phyloP scores from a whole-genome alignment of 2,113 vertebrate species.

The Esox niger region DNA sequence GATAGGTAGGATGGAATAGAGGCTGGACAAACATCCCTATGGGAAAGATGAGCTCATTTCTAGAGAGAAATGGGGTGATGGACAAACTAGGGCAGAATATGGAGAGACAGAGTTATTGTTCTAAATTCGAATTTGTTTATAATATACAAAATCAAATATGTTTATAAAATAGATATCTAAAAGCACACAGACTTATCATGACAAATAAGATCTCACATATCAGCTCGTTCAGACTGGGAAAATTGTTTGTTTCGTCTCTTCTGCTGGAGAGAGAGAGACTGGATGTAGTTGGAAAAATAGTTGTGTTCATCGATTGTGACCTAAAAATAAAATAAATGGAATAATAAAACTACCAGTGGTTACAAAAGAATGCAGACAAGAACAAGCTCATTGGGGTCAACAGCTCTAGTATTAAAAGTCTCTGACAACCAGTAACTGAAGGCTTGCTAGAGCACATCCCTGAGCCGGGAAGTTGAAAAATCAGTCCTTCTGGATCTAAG shows the following conservation, averaged over 20 bases:
- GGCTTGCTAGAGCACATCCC: too few species aligned
- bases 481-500: too few species aligned
- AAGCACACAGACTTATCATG: neutral
- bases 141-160: too few species aligned
- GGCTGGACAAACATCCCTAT: slow-evolving; percentile 72
- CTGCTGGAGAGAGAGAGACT: slow-evolving; percentile 64
- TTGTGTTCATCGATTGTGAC: slow-evolving; percentile 47
- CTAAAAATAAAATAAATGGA: slow-evolving; percentile 38
- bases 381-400: too few species aligned
- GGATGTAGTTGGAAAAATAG: slow-evolving; percentile 75
- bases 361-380: too few species aligned
- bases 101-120: neutral
- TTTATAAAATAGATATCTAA: too few species aligned
- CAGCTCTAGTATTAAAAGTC: too few species aligned
- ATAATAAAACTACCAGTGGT: too few species aligned
- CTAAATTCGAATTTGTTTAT: neutral
- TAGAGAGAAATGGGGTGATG: slow-evolving; percentile 51
- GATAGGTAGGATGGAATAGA: slow-evolving; percentile 71
- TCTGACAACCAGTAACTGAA: too few species aligned
- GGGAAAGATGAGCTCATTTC: slow-evolving; percentile 66
- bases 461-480: too few species aligned
- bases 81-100: slow-evolving; percentile 54
- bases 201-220: slow-evolving; percentile 50
- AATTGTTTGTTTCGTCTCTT: slow-evolving; percentile 55
- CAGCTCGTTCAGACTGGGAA: slow-evolving; percentile 25